Evolutionary conservation across 2,888 invertebrate species (phyloP), one percentile per base, ranked within the genome.

Genomic region (Phengaris alcon): DNA sequence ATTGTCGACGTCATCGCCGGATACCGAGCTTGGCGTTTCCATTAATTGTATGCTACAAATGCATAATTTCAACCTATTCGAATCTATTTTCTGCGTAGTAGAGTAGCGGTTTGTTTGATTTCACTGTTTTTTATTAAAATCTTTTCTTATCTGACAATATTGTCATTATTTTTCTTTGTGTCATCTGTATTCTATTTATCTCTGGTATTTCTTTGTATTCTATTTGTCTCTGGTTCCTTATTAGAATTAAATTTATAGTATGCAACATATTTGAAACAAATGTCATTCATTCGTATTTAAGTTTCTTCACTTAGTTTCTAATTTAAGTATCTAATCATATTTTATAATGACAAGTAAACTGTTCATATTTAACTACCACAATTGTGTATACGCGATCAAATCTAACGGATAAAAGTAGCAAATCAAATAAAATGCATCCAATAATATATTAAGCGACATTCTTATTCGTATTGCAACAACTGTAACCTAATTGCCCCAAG

Each of bases 31-130:
- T 70, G 83, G 81, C 77, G 77, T 79, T 79, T 78, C 79, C 85
- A 88, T 89, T 90, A 89, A 90, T 89, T 88, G 86, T 87, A 84
- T 84, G 83, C 82, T 81, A 84, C 79, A 79, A 81, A 81, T 83
- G 75, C 76, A 78, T 72, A 52, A 76, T 77, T 77, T 74, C 75
- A 68, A 74, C 68, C 75, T 74, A 76, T 79, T 79, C 75, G 8
- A 64, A 46, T 74, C 69, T 68, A 64, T 48, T 77, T 76, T 44
- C 64, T 70, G 76, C 75, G 72, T 75, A 72, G 44, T 54, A 35
- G 54, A 72, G 15, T 35, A 72, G n/a, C 15, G 15, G 15, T 59
- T 15, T 59, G 6, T 64, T 6, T 64, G 12, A 64, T 64, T 64
- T 64, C 52, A 10, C 52, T 5, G 52, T 52, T 52, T 52, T 12